Evolutionary conservation across 2,113 vertebrate genomes (phyloP).

Genomic region (Myodes glareolus): DNA sequence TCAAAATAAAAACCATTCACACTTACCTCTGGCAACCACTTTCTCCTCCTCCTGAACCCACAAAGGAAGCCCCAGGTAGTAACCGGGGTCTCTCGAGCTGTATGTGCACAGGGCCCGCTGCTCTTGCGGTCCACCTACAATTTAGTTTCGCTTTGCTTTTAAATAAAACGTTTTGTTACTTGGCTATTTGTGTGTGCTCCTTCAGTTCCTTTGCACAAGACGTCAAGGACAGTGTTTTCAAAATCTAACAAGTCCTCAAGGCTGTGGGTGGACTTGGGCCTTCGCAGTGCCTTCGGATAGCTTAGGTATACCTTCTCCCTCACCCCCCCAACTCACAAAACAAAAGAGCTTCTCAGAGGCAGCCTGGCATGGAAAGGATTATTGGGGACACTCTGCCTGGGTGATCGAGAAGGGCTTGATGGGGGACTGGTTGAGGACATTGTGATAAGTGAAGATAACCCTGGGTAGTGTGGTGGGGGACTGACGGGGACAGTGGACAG

Average conservation of each 20-base stretch:
- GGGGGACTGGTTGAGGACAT: background rate
- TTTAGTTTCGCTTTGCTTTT: background rate
- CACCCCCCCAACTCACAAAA: background rate
- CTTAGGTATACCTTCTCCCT: no score
- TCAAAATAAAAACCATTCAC: no score
- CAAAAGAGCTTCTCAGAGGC: background rate
- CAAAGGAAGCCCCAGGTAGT: no score
- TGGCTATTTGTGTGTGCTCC: background rate
- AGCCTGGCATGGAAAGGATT: background rate
- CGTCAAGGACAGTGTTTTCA: background rate
- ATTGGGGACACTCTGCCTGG: background rate
- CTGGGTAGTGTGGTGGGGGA: background rate
- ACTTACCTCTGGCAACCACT: background rate
- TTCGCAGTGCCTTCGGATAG: background rate
- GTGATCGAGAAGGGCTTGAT: background rate
- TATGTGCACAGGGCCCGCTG: background rate
- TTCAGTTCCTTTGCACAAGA: background rate
- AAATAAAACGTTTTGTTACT: background rate
- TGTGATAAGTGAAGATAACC: background rate
- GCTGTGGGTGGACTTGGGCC: background rate
- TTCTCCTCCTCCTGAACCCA: background rate
- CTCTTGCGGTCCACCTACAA: background rate
- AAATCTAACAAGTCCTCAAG: background rate
- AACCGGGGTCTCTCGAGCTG: background rate
- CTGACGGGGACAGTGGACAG: background rate